Conservation (phyloP, 2,113 vertebrate species). For the Mugil cephalus region DNA sequence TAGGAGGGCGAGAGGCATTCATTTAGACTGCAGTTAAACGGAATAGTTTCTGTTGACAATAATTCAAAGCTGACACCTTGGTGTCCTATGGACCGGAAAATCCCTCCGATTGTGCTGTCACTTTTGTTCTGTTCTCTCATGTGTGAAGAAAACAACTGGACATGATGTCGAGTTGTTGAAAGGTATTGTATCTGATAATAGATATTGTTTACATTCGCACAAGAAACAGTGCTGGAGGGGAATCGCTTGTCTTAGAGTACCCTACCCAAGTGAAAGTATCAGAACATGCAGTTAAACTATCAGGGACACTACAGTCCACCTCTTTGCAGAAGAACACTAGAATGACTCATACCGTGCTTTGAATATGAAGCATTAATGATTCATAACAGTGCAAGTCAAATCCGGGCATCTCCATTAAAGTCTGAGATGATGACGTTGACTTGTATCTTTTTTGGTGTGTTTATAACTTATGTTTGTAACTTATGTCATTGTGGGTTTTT, state of each 20-base stretch:
- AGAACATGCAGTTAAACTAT: not conserved
- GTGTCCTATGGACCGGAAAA: constrained; percentile 14
- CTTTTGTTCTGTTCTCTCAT: constrained; percentile 39
- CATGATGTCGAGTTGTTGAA: constrained; percentile 26
- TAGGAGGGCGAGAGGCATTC: not conserved
- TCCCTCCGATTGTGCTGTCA: constrained; percentile 14
- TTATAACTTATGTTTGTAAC: too few relatives aligned
- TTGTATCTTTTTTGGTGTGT: not conserved
- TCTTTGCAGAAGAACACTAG: not conserved
- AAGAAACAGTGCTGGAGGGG: not conserved
- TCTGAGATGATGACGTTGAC: not conserved
- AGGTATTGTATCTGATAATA: not conserved
- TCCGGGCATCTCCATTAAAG: constrained; percentile 19
- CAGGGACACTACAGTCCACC: not conserved
- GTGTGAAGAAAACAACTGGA: constrained; percentile 44
- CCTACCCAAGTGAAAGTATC: not conserved
- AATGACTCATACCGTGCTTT: not conserved
- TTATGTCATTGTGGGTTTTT: constrained; percentile 19
- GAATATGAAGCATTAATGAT: not conserved
- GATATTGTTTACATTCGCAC: not conserved
- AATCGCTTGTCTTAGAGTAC: too few relatives aligned
- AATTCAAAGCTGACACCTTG: constrained; percentile 28
- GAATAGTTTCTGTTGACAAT: constrained; percentile 42
- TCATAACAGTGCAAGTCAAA: not conserved
- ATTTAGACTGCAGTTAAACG: constrained; percentile 28